phyloP scores from a whole-genome alignment of 2,888 invertebrate genomes.

The Ennomos quercinarius region DNA sequence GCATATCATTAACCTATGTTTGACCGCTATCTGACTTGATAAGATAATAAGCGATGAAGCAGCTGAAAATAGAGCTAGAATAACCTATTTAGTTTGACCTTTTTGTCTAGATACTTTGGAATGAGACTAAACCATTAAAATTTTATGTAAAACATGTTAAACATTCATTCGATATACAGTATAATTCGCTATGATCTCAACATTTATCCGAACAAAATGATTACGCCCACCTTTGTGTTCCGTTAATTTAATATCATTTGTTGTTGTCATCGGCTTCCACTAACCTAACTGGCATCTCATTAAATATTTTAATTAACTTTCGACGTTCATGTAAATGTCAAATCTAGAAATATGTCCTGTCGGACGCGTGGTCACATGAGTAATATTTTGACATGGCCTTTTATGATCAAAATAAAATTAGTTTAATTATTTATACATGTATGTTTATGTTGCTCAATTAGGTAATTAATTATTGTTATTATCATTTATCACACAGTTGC shows the following conservation, averaged over 20 bases:
- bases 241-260: constrained; percentile 80
- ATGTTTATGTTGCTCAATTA: constrained; percentile 21
- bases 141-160: constrained; percentile 15
- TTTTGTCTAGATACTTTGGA: background rate
- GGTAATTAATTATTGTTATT: constrained; percentile 11
- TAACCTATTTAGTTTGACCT: too few species aligned
- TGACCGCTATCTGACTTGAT: too few species aligned
- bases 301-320: constrained; percentile 83
- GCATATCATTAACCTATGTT: too few species aligned
- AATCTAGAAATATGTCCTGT: constrained; percentile 65
- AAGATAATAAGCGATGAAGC: too few species aligned
- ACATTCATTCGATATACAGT: background rate
- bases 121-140: background rate
- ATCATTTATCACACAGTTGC: too few species aligned
- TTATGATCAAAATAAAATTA: constrained; percentile 41
- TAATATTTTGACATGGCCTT: constrained; percentile 55
- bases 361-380: constrained; percentile 53
- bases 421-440: constrained; percentile 22
- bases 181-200: constrained; percentile 42
- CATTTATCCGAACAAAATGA: constrained; percentile 52
- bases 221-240: constrained; percentile 72
- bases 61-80: too few species aligned
- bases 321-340: constrained; percentile 68
- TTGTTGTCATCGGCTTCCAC: constrained; percentile 75
- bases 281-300: constrained; percentile 72